These are phyloP conservation scores for Tromatobia lineatoria DNA, from an alignment of 2,888 invertebrate genomes.

Conservation along the genomic window DNA sequence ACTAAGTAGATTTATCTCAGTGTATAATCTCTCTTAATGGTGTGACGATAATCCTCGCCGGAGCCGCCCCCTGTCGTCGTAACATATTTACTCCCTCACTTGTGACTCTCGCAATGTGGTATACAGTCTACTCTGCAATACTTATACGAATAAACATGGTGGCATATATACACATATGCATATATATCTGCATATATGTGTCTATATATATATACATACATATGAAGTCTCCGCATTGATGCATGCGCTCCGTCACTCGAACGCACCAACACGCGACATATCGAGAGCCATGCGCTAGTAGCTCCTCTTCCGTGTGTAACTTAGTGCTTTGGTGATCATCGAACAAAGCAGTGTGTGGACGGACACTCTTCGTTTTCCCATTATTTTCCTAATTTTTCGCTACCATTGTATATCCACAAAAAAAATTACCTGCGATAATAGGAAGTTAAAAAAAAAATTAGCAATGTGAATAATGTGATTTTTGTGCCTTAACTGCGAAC, in stretches of 20 bases:
- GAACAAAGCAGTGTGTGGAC: conserved; percentile 66
- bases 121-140: conserved; percentile 6
- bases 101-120: background rate
- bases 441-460: background rate
- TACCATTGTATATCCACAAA: background rate
- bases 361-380: conserved; percentile 31
- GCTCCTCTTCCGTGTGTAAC: conserved; percentile 67
- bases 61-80: conserved; percentile 57
- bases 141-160: conserved; percentile 12
- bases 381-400: background rate
- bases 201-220: no score
- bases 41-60: conserved; percentile 59
- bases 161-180: conserved; percentile 6
- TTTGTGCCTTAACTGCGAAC: background rate
- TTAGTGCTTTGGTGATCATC: conserved; percentile 73
- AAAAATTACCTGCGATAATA: background rate
- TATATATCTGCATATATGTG: no score
- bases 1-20: background rate
- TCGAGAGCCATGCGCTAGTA: conserved; percentile 68
- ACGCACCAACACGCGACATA: conserved; percentile 55
- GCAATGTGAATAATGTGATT: background rate
- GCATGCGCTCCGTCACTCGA: conserved; percentile 60
- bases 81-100: conserved; percentile 38
- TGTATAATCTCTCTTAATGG: conserved; percentile 41
- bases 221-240: conserved; percentile 52